A percentile compares a stretch with the other conserved stretches of the same genome.
Conservation (phyloP, 2,113 vertebrate genomes). For the Smithornis capensis region DNA sequence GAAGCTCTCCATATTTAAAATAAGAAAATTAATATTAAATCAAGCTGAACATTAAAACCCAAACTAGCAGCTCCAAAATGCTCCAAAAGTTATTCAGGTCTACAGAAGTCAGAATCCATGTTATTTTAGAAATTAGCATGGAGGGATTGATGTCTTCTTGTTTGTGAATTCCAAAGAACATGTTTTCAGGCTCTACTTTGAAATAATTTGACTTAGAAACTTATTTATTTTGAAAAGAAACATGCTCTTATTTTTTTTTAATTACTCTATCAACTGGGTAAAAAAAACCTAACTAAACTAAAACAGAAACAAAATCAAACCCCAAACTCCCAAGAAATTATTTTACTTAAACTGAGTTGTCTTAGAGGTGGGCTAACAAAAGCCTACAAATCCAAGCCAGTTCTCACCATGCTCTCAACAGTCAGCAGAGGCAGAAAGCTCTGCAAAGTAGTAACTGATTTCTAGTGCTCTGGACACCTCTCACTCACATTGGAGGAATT, state of each 20-base stretch:
- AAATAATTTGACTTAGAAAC: neutral
- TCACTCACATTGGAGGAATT: rapidly evolving
- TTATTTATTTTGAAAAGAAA: neutral
- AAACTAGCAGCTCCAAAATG: neutral
- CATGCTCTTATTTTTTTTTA: neutral
- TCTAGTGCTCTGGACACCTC: neutral
- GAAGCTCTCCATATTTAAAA: constrained; percentile 20
- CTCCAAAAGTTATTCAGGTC: neutral
- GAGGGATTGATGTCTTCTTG: neutral
- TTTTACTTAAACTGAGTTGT: neutral
- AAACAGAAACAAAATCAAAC: neutral
- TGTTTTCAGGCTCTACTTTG: neutral
- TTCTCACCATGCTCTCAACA: neutral
- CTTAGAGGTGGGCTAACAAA: neutral
- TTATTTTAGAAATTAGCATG: neutral
- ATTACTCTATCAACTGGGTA: neutral
- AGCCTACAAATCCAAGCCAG: neutral
- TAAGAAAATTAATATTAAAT: constrained; percentile 17
- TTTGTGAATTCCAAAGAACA: neutral
- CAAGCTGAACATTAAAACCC: constrained; percentile 13
- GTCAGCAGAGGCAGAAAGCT: neutral
- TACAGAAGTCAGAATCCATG: neutral
- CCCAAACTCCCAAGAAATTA: neutral
- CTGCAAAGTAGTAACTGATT: neutral
- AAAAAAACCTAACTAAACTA: neutral